A percentile compares a stretch with the other conserved stretches of the same genome.
phyloP scores from a whole-genome alignment of 2,888 invertebrate species.

The Dryomyza anilis region DNA sequence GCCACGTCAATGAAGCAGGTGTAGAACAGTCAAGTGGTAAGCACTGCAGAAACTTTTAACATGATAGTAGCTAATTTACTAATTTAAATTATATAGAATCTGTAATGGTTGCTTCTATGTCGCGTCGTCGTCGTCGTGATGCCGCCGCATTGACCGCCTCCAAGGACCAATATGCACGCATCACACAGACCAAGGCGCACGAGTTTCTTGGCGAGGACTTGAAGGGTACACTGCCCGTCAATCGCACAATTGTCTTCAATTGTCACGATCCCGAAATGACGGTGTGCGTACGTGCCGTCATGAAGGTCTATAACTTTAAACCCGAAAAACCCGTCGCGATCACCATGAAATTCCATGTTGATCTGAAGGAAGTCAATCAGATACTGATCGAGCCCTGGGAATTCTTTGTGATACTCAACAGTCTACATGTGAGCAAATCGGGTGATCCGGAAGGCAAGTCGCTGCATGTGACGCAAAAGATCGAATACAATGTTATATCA shows the following conservation, averaged over 20 bases:
- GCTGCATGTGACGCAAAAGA: constrained; percentile 47
- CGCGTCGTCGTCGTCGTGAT: constrained; percentile 39
- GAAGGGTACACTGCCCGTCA: constrained; percentile 54
- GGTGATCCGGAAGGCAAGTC: constrained; percentile 47
- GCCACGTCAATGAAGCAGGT: constrained; percentile 40
- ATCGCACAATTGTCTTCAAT: constrained; percentile 61
- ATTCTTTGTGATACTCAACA: constrained; percentile 56
- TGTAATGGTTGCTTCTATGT: constrained; percentile 45
- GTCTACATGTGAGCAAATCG: constrained; percentile 48
- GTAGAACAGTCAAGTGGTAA: constrained; percentile 7
- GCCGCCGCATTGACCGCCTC: constrained; percentile 48
- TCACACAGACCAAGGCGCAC: constrained; percentile 50
- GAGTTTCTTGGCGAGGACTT: constrained; percentile 54
- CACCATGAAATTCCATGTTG: constrained; percentile 53
- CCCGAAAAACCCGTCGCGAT: constrained; percentile 52
- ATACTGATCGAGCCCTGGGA: constrained; percentile 60
- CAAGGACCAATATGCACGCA: constrained; percentile 53
- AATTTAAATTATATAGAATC: no score
- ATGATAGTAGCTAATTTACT: no score
- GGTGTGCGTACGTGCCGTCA: constrained; percentile 53
- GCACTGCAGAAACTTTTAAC: constrained; percentile 10
- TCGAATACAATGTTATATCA: constrained; percentile 59
- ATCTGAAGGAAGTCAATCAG: constrained; percentile 57
- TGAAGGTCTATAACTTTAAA: constrained; percentile 54
- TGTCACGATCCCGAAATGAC: constrained; percentile 55